Percentiles rank a stretch among this genome's conserved stretches.
phyloP scores from a whole-genome alignment of 2,113 vertebrate species.

The Pimephales promelas region DNA sequence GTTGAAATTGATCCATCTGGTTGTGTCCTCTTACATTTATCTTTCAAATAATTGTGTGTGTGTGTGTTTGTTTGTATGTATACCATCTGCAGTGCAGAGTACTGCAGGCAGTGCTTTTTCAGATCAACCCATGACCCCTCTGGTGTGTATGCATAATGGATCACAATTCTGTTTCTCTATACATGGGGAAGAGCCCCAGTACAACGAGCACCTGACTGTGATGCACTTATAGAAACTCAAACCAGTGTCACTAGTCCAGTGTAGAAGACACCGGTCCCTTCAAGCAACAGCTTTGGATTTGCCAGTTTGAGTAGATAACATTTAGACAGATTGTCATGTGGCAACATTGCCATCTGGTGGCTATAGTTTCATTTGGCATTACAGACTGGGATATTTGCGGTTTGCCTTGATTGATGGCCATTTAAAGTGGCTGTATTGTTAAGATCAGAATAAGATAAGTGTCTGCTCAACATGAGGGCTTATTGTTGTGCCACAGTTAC shows the following conservation, averaged over 20 bases:
- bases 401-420: not conserved
- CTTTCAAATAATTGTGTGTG: not conserved
- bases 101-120: conserved; percentile 50
- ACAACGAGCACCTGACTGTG: conserved; percentile 57
- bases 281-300: conserved; percentile 43
- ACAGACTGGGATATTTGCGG: not conserved
- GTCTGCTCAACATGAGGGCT: conserved; percentile 18
- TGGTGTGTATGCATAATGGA: conserved; percentile 66
- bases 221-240: conserved; percentile 69
- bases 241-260: conserved; percentile 48
- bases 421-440: not conserved
- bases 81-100: conserved; percentile 44
- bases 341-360: conserved; percentile 72
- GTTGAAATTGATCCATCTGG: conserved; percentile 44
- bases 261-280: conserved; percentile 55
- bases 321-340: not conserved
- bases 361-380: not conserved
- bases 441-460: not conserved
- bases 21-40: conserved; percentile 16
- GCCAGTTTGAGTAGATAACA: not conserved
- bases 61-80: not conserved
- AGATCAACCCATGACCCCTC: conserved; percentile 52
- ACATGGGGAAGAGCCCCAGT: conserved; percentile 39
- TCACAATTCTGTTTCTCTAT: conserved; percentile 61
- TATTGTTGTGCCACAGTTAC: conserved; percentile 17